Evolutionary conservation across 2,797 vertebrate genomes (phyloP).

Genomic region (Chelon auratus): DNA sequence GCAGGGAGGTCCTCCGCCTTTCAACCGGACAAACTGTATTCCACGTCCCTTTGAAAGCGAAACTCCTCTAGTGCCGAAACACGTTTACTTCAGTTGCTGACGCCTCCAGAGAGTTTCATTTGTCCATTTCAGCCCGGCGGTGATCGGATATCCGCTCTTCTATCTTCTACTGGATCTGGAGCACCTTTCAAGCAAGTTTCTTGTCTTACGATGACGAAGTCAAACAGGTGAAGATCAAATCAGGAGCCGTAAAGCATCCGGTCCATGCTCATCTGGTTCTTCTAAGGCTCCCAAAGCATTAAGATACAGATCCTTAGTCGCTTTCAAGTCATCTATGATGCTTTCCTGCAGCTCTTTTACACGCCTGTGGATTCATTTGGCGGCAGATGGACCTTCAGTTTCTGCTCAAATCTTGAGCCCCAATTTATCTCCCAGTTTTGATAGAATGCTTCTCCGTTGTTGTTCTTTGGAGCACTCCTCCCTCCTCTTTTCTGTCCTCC

Average conservation of each 20-base stretch:
- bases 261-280: background rate
- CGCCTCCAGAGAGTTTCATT: constrained; percentile 8
- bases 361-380: background rate
- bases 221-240: background rate
- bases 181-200: background rate
- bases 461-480: constrained; percentile 29
- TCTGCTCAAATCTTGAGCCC: constrained; percentile 8
- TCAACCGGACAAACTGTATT: constrained; percentile 20
- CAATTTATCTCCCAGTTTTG: constrained; percentile 6
- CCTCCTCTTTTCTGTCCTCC: constrained; percentile 41
- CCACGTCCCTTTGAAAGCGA: constrained; percentile 8
- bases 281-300: background rate
- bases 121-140: background rate
- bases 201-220: background rate
- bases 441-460: constrained; percentile 1
- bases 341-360: background rate
- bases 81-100: constrained; percentile 4
- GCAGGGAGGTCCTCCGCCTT: background rate
- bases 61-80: constrained; percentile 4
- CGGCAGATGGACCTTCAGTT: constrained; percentile 4
- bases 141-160: too few species aligned
- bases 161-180: background rate
- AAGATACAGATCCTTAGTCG: background rate
- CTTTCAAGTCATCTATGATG: constrained; percentile 10
- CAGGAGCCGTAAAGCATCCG: constrained; percentile 5